A percentile compares a stretch with the other conserved stretches of the same genome.
Conservation (phyloP, 2,888 invertebrate genomes). For the Cheilosia vernalis region DNA sequence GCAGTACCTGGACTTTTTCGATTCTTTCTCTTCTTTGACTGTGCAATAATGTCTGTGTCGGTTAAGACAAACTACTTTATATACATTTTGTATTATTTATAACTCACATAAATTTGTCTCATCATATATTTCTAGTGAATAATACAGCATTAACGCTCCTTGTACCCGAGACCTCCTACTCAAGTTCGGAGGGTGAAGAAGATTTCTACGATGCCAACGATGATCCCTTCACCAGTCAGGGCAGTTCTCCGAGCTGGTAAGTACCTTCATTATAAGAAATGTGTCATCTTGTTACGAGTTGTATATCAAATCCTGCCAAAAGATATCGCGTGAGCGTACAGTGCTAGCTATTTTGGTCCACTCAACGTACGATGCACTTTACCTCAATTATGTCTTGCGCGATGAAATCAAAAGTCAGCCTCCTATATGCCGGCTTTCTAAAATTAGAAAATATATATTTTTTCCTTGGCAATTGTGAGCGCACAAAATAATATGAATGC, state of each 20-base stretch:
- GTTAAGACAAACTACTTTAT: too few relatives aligned
- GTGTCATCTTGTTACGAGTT: not conserved
- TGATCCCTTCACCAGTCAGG: constrained; percentile 85
- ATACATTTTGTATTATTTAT: too few relatives aligned
- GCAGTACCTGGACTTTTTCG: too few relatives aligned
- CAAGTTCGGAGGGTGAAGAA: constrained; percentile 98
- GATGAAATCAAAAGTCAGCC: constrained; percentile 34
- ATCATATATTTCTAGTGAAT: constrained; percentile 77
- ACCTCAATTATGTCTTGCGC: constrained; percentile 39
- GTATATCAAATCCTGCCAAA: constrained; percentile 16
- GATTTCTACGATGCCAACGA: constrained; percentile 97
- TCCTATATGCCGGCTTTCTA: constrained; percentile 43
- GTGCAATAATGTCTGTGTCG: too few relatives aligned
- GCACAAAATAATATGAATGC: constrained; percentile 23
- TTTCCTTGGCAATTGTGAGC: constrained; percentile 28
- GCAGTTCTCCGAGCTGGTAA: constrained; percentile 83
- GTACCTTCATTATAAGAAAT: constrained; percentile 74
- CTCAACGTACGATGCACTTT: constrained; percentile 43
- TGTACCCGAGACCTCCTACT: constrained; percentile 96
- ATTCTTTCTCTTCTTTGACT: too few relatives aligned
- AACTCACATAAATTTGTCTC: too few relatives aligned
- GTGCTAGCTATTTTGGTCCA: constrained; percentile 45
- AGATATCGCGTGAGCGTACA: constrained; percentile 36
- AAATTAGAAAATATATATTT: constrained; percentile 59
- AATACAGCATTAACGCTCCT: constrained; percentile 82